Conservation (phyloP, 2,113 vertebrate genomes). For the Hemibagrus wyckioides region DNA sequence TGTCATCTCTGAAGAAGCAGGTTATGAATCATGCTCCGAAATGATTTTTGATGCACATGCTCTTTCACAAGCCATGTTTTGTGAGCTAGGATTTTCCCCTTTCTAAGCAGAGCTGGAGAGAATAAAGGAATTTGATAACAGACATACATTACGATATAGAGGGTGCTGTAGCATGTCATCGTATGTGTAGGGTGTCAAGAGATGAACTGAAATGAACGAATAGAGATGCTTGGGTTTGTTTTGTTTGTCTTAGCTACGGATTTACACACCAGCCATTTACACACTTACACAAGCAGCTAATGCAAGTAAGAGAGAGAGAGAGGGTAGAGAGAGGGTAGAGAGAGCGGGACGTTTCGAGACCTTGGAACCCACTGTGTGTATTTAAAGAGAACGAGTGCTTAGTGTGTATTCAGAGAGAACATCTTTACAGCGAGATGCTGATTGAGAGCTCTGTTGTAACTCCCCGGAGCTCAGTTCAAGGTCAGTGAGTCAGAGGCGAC, state of each 20-base stretch:
- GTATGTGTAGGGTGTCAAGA: background rate
- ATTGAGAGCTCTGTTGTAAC: conserved; percentile 61
- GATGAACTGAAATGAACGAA: background rate
- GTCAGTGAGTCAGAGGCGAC: conserved; percentile 72
- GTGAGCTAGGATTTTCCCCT: background rate
- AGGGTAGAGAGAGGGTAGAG: background rate
- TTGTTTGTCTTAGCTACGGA: background rate
- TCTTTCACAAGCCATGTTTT: background rate
- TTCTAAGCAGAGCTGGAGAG: background rate
- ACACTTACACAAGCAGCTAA: conserved; percentile 7
- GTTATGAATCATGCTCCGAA: background rate
- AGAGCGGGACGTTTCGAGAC: background rate
- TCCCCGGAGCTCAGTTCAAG: conserved; percentile 67
- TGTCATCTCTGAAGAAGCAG: background rate
- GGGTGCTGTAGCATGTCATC: background rate
- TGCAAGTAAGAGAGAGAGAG: background rate
- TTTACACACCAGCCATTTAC: conserved; percentile 17
- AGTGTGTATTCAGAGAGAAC: conserved; percentile 18
- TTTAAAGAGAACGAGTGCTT: conserved; percentile 16
- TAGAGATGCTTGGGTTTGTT: background rate
- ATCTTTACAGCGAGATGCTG: conserved; percentile 39
- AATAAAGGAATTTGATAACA: background rate
- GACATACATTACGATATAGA: background rate
- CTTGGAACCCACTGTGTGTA: conserved; percentile 20
- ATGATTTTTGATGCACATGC: background rate